Evolutionary conservation across 2,888 invertebrate species (phyloP), one percentile per base, ranked within the genome.

Genomic region (Tachystola acroxantha): DNA sequence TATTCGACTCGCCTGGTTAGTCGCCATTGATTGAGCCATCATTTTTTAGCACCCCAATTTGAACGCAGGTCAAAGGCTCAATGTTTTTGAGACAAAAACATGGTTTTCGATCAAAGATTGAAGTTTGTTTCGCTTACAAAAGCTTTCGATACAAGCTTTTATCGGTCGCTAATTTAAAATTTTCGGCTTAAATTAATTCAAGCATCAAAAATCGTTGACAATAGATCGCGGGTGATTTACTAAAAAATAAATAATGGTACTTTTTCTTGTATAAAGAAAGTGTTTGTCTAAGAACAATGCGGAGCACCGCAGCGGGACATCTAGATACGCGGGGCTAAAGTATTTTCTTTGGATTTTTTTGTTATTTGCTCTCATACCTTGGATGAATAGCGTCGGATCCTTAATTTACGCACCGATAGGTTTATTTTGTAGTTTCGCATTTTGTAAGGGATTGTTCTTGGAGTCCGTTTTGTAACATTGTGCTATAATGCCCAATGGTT

Each of bases 281-380:
- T 84, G 80, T 86, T 85, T 85, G 84, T 85, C 71, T 76, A 82
- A 84, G 85, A 84, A 85, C 84, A 85, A 84, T 75, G 65, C 54
- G 55, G 61, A 46, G 60, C 53, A 77, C 85, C 85, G 55, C 86
- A 85, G 85, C 85, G 84, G 85, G 86, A 65, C 72, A 80, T 78
- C 82, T 75, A 79, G 79, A 79, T 80, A 75, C 73, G 67, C 62
- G 57, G 64, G 60, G 61, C 61, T 59, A 62, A 58, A 66, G 58
- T 66, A 69, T 80, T 77, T 81, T 80, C 68, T 78, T 74, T 61
- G 61, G 35, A 45, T 43, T 59, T 67, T 74, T 72, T 70, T n/a
- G 68, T 71, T 75, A 71, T 78, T 79, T 72, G 71, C 74, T 65
- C 72, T 73, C 54, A 62, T 65, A 62, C 69, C 67, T 68, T 63